phyloP scores from a whole-genome alignment of 2,888 invertebrate genomes.

The Leucophenga maculata region DNA sequence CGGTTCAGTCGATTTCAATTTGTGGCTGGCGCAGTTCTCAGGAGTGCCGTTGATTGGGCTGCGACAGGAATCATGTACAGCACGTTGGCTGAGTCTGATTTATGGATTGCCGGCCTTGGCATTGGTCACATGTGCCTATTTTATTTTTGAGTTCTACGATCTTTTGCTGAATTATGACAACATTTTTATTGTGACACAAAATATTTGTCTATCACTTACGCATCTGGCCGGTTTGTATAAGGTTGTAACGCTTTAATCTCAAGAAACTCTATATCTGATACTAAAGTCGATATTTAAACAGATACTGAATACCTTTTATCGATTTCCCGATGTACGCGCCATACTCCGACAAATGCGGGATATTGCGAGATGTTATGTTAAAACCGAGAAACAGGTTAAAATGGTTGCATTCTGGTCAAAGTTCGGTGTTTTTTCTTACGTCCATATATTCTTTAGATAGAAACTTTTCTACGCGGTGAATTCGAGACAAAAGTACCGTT shows the following conservation, averaged over 20 bases:
- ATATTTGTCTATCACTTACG: constrained; percentile 44
- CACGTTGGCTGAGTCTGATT: neutral
- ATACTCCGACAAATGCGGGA: constrained; percentile 29
- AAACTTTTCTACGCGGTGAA: neutral
- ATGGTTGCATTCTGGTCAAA: too few relatives aligned
- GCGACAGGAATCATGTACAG: neutral
- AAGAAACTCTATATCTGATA: too few relatives aligned
- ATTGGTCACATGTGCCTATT: constrained; percentile 22
- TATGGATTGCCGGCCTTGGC: neutral
- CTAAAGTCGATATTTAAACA: neutral
- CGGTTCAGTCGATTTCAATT: constrained; percentile 58
- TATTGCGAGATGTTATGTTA: constrained; percentile 32
- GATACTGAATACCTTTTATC: constrained; percentile 33
- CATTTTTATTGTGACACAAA: constrained; percentile 37
- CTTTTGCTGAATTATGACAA: constrained; percentile 23
- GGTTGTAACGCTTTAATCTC: too few relatives aligned
- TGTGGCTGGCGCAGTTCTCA: constrained; percentile 54
- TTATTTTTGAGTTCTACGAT: constrained; percentile 33
- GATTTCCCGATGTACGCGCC: constrained; percentile 27
- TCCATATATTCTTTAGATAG: too few relatives aligned
- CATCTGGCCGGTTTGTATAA: constrained; percentile 45
- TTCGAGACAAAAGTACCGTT: neutral
- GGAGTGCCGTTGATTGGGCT: constrained; percentile 56
- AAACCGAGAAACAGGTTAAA: constrained; percentile 31
- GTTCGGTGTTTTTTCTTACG: too few relatives aligned